These are phyloP conservation scores for Meganola albula DNA, from an alignment of 2,888 invertebrate genomes.

Conservation along the genomic window DNA sequence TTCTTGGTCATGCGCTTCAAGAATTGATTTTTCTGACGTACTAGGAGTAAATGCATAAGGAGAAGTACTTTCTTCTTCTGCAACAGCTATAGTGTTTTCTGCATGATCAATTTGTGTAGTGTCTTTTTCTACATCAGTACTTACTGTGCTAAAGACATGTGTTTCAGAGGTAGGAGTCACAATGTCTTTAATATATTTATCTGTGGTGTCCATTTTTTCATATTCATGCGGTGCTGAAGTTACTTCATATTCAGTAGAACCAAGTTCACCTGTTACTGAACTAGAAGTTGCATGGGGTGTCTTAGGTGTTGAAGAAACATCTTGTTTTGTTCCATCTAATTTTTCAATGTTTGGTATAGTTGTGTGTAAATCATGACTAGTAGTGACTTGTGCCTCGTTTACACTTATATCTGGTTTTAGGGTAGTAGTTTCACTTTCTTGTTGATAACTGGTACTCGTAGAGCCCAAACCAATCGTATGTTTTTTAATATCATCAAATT, in stretches of 20 bases:
- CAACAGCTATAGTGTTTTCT: conserved; percentile 24
- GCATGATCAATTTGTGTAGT: conserved; percentile 28
- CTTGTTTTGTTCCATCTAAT: conserved; percentile 7
- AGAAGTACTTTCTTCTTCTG: conserved; percentile 19
- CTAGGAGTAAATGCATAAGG: conserved; percentile 10
- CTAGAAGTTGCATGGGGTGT: conserved; percentile 12
- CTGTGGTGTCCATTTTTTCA: conserved; percentile 26
- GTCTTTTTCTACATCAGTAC: conserved; percentile 10
- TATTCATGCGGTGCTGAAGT: conserved; percentile 28
- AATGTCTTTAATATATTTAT: conserved; percentile 12
- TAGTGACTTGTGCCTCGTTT: conserved; percentile 8
- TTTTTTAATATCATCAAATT: conserved; percentile 14
- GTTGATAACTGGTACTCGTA: conserved; percentile 7
- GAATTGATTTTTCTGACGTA: conserved; percentile 12
- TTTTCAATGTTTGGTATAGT: conserved; percentile 6
- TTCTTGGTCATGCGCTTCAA: conserved; percentile 8
- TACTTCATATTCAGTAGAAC: conserved; percentile 10
- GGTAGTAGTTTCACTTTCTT: conserved; percentile 12
- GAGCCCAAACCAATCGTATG: conserved; percentile 10
- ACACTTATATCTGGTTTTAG: conserved; percentile 6
- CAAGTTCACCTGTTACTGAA: conserved; percentile 16
- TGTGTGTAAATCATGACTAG: background rate
- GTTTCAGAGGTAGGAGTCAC: conserved; percentile 9
- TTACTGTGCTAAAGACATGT: conserved; percentile 6
- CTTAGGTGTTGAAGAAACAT: conserved; percentile 6